Percentiles rank a stretch among this genome's conserved stretches.
Evolutionary conservation across 1,140 invertebrate genomes (phyloP).

Genomic region (Megalopta genalis): DNA sequence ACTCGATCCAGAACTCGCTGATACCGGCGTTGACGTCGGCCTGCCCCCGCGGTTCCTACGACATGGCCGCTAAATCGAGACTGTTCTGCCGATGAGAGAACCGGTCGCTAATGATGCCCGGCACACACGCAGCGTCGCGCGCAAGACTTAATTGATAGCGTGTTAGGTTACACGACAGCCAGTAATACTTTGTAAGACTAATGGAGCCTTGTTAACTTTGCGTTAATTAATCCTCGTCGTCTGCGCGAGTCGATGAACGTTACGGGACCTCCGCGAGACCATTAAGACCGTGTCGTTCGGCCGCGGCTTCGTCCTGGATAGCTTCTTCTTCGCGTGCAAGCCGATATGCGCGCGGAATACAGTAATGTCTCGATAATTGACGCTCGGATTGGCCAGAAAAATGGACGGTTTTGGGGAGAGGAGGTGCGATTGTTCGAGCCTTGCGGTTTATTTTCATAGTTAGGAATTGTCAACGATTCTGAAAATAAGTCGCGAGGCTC

Average conservation of each 20-base stretch:
- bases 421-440: too few relatives aligned
- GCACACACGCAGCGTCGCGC: background rate
- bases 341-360: background rate
- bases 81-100: slow-evolving; percentile 72
- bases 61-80: slow-evolving; percentile 70
- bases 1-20: slow-evolving; percentile 70
- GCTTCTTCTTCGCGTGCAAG: background rate
- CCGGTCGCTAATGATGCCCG: background rate
- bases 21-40: slow-evolving; percentile 73
- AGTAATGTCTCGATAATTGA: too few relatives aligned
- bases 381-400: too few relatives aligned
- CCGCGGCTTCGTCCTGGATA: background rate
- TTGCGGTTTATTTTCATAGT: too few relatives aligned
- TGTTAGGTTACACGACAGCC: background rate
- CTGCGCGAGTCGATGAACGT: background rate
- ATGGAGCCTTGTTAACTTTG: background rate
- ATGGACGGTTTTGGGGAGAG: too few relatives aligned
- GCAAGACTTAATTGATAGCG: background rate
- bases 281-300: background rate
- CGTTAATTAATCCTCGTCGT: background rate
- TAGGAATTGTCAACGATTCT: too few relatives aligned
- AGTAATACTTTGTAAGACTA: slow-evolving; percentile 18
- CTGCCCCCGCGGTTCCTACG: slow-evolving; percentile 70
- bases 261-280: background rate
- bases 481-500: too few relatives aligned